Percentiles rank a stretch among this genome's conserved stretches.
Conservation (phyloP, 2,888 invertebrate species). For the Cryptophagus acutangulus region DNA sequence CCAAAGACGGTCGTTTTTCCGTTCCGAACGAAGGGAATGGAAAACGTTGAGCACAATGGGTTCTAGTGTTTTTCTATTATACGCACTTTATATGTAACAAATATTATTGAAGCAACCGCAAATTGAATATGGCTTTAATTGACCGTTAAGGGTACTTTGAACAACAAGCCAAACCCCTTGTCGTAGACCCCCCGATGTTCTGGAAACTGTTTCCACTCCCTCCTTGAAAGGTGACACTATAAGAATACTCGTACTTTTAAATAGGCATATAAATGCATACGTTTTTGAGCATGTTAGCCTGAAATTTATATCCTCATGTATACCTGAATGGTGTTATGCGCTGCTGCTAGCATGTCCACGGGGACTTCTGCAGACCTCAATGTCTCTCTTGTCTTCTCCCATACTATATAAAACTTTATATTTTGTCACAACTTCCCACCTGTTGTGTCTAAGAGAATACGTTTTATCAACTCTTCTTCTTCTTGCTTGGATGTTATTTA, state of each 20-base stretch:
- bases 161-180: slow-evolving; percentile 29
- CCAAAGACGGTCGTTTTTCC: slow-evolving; percentile 25
- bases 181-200: slow-evolving; percentile 28
- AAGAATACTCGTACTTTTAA: slow-evolving; percentile 5
- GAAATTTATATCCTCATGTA: slow-evolving; percentile 7
- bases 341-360: slow-evolving; percentile 19
- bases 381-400: no score
- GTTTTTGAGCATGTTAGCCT: no score
- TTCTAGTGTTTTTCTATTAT: no score
- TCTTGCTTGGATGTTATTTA: slow-evolving; percentile 27
- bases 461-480: slow-evolving; percentile 27
- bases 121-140: slow-evolving; percentile 43
- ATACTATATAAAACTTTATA: slow-evolving; percentile 18
- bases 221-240: slow-evolving; percentile 25
- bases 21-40: no score
- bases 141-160: slow-evolving; percentile 38
- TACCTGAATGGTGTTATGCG: slow-evolving; percentile 16
- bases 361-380: slow-evolving; percentile 17
- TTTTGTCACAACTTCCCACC: slow-evolving; percentile 33
- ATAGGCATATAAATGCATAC: neutral
- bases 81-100: no score
- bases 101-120: slow-evolving; percentile 39
- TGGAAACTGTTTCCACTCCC: slow-evolving; percentile 22
- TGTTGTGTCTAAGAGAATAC: slow-evolving; percentile 32
- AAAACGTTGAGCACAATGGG: no score